Base-by-base conservation (phyloP, 2,113 vertebrate species). In the Cynoglossus semilaevis region DNA sequence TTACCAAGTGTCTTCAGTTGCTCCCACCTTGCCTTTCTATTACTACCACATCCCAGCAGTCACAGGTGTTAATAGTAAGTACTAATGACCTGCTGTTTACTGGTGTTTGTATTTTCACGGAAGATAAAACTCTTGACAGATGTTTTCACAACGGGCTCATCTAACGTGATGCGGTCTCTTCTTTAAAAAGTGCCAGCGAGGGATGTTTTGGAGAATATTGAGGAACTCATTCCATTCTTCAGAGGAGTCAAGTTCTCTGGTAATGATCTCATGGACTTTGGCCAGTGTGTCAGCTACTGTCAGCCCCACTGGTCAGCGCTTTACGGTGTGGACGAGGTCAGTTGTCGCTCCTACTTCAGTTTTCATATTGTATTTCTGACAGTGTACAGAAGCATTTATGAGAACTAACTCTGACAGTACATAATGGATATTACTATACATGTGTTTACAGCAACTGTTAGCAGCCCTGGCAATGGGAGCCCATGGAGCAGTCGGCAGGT, bases 401-500 rank as follows among this genome's bases (percentile, higher is more conserved):
- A 6, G 6, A 29, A 6, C 22, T 6, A 29, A 29, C 22, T 29
- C 3, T n/a, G 4, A 18, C 8, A 18, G 5, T 45, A 12, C 38
- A 7, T 16, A 48, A n/a, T 22, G n/a, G 1, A 53, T 10, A 18
- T n/a, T n/a, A 19, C 49, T 7, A 46, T 19, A 55, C 11, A 34
- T 76, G 50, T 63, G 70, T 60, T 60, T 65, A 34, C 74, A 99
- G 97, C 94, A 97, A 90, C 86, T 99, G 58, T 76, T 99, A 63
- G 87, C 91, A 61, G 94, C 84, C 7, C 83, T 98, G 81, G 88
- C 65, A 17, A 16, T 95, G 82, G 96, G 97, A 72, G 94, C 90
- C n/a, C 51, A 88, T 1, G 96, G 94, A 80, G 95, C 93, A 0
- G 93, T 97, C 51, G 97, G 97, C 82, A 99, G 97, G 96, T 98